Evolutionary conservation across 2,888 invertebrate species (phyloP).

Genomic region (Cataglyphis livida): DNA sequence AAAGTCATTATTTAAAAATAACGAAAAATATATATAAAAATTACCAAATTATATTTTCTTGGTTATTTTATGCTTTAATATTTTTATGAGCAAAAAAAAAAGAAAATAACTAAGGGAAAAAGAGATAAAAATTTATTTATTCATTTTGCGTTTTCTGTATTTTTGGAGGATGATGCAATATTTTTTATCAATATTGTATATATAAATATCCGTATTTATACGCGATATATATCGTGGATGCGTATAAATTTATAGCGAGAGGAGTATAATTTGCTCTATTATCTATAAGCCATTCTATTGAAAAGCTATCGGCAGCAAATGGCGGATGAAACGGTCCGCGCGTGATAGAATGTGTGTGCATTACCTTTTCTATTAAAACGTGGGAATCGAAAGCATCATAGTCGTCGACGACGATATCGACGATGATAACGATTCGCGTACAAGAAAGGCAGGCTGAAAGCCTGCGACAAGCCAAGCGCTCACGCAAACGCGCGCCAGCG

Average conservation of each 20-base stretch:
- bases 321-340: not conserved
- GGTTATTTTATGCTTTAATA: too few species aligned
- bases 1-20: too few species aligned
- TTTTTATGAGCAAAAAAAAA: too few species aligned
- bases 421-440: not conserved
- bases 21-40: too few species aligned
- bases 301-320: constrained; percentile 12
- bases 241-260: not conserved
- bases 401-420: not conserved
- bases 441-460: constrained; percentile 27
- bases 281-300: constrained; percentile 17
- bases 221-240: not conserved
- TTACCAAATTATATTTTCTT: too few species aligned
- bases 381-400: constrained; percentile 51
- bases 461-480: constrained; percentile 25
- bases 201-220: not conserved
- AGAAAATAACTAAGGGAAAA: too few species aligned
- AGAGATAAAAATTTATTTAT: too few species aligned
- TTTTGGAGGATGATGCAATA: too few species aligned
- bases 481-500: constrained; percentile 33
- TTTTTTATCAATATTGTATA: too few species aligned
- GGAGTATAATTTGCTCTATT: constrained; percentile 12
- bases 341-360: constrained; percentile 3
- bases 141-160: too few species aligned
- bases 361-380: constrained; percentile 47